Base-by-base conservation (phyloP, 2,888 invertebrate genomes). In the Mechanitis mazaeus region DNA sequence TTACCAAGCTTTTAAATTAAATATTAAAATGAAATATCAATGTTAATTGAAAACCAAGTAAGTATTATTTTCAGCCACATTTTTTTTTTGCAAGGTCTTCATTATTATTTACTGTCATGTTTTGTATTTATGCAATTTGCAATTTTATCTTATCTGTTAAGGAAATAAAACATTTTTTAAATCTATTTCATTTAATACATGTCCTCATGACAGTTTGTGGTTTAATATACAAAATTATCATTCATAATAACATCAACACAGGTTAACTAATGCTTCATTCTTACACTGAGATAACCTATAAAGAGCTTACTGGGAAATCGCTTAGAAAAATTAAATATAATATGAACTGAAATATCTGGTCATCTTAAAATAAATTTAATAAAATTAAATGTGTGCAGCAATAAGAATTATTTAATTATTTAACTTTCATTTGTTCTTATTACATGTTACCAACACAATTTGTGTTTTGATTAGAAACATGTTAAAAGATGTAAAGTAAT, bases 191-290 rank as follows among this genome's bases (percentile, higher is more conserved):
- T 79, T 84, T 75, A 84, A 84, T 87, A 85, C 83, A 85, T 83
- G 81, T 85, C 78, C 83, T 87, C 79, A 75, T 84, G 86, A 87
- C 85, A 81, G 80, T 78, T 75, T 77, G 80, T 78, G 81, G 79
- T 81, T 84, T 77, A 85, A 84, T 88, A 85, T 87, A 87, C 87
- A 89, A 86, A 85, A 82, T 77, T 81, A 85, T 83, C 77, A 83
- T 79, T 81, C 65, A 73, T 73, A 71, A 80, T 73, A 77, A 75
- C 73, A 76, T 81, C 74, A 84, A 85, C 80, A 80, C 83, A 80
- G 73, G 74, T 79, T 81, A 81, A 76, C 75, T 79, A 80, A 79
- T 76, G 50, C 50, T 31, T 31, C 28, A 31, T 11, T 31, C 50
- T 50, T 47, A 56, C 56, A 46, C 64, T 55, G 70, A 64, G 59